Base-by-base conservation (phyloP, 1,140 invertebrate species). In the Zelostemma sp. region DNA sequence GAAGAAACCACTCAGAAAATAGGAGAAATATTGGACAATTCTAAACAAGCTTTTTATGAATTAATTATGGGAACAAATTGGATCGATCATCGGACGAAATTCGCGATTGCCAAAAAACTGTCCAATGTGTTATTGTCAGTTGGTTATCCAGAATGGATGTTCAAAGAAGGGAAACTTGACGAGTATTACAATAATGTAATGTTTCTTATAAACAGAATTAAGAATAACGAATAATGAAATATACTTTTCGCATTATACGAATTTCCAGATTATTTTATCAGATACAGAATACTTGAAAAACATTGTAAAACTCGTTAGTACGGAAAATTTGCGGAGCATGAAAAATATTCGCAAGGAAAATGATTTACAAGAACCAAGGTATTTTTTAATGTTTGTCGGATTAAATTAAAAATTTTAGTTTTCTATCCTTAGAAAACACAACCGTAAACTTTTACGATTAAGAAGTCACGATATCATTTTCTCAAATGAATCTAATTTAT, bases 61-160 rank as follows among this genome's bases (percentile, higher is more conserved):
- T 80, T 94, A 6, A 88, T 97, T 0, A 81, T 88, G 0, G 84
- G 86, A 55, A 87, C 91, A 0, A 87, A 88, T 33, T 97, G 96
- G 96, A 95, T 98, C 92, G 95, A 97, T 79, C 79, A 87, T 8
- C 75, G 86, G 50, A 96, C 95, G 0, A 94, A 93, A 86, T 41
- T 84, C n/a, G 88, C 87, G 0, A 93, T 92, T 0, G 85, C 93
- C 28, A 88, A 90, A 63, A 95, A 95, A 80, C 90, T 90, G 0
- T 86, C 87, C 12, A 87, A 90, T 68, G 94, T 95, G 88, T 88
- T 89, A 21, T 89, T 89, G 16, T 89, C 91, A 38, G 90, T 95
- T 61, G 94, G 93, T 0, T 93, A 92, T 76, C 93, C 93, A 0
- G 86, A 92, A 9, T 96, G 93, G 91, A 85, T 97, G 0, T 86